Conservation (phyloP, 2,113 vertebrate genomes). For the Otolemur garnettii region DNA sequence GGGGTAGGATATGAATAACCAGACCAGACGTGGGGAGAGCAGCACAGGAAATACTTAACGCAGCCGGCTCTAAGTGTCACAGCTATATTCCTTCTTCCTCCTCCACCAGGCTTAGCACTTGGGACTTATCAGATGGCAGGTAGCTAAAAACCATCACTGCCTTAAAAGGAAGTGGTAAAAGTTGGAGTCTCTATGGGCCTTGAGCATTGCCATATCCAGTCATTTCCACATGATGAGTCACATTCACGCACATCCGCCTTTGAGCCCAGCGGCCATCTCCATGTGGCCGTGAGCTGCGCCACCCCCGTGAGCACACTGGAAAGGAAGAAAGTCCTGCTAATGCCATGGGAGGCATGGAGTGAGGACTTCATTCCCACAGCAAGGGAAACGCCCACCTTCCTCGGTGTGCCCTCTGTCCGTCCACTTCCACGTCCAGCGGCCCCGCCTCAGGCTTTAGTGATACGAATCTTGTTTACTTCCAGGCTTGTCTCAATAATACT, state of each 20-base stretch:
- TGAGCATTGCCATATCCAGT: too few relatives aligned
- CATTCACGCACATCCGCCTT: neutral
- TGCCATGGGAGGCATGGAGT: fast-evolving
- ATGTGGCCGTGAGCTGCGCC: fast-evolving
- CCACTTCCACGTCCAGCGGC: neutral
- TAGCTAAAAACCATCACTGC: neutral
- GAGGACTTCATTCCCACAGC: fast-evolving
- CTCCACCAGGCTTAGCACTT: fast-evolving
- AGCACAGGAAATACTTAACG: fast-evolving
- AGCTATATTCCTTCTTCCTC: neutral
- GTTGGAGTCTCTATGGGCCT: neutral
- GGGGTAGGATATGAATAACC: too few relatives aligned
- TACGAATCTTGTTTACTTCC: neutral
- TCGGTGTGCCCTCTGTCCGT: neutral
- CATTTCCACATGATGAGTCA: neutral
- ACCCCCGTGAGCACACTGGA: fast-evolving
- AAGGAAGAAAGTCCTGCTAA: fast-evolving
- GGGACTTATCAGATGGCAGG: neutral
- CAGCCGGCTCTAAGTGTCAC: fast-evolving
- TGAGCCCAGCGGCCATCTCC: neutral
- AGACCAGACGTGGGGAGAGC: neutral
- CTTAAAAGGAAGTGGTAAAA: neutral
- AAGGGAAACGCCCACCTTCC: fast-evolving
- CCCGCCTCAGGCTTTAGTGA: neutral
- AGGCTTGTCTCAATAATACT: neutral